Base-by-base conservation (phyloP, 2,113 vertebrate genomes). In the Condylura cristata region DNA sequence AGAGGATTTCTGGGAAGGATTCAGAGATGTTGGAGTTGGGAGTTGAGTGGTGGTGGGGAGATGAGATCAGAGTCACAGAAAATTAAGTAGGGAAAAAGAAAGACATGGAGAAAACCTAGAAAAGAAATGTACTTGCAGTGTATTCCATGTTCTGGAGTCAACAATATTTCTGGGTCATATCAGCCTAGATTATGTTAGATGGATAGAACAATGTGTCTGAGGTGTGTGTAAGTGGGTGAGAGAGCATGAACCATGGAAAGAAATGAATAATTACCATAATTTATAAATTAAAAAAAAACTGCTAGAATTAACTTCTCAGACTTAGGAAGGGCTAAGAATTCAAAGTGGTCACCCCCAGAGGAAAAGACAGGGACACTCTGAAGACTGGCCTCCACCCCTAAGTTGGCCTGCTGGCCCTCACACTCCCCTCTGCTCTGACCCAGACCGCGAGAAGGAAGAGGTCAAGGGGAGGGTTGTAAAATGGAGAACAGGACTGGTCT, bases 1-100 rank as follows among this genome's bases (percentile, higher is more conserved):
- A 56, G 76, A 32, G 5, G 20, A 66, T 22, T 37, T 58, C 20
- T 74, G 37, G 24, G 78, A 71, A 86, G 78, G 81, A 96, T 76
- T 61, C 46, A 79, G 37, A n/a, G 14, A 41, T 41, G 37, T 51
- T 10, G 8, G 56, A 39, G 48, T 17, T 12, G 13, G 48, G 39
- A 8, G 66, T 68, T 13, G 39, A 8, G 66, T 68, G 39, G 13
- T 28, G 5, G 16, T 16, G 51, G 46, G 8, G 44, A 46, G 66
- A 58, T 20, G 46, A 65, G 63, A 9, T 7, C 8, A 90, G 75
- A 32, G 34, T 91, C 85, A 81, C 76, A 48, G 32, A 4, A 39
- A 82, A 51, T 3, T 41, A 41, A 48, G 37, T 18, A 44, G 74
- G 7, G 17, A 41, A 30, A 79, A 83, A 71, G 48, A 51, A 51